Evolutionary conservation across 2,113 vertebrate species (phyloP), one percentile per base, ranked within the genome.

Genomic region (Monarcha castaneiventris): DNA sequence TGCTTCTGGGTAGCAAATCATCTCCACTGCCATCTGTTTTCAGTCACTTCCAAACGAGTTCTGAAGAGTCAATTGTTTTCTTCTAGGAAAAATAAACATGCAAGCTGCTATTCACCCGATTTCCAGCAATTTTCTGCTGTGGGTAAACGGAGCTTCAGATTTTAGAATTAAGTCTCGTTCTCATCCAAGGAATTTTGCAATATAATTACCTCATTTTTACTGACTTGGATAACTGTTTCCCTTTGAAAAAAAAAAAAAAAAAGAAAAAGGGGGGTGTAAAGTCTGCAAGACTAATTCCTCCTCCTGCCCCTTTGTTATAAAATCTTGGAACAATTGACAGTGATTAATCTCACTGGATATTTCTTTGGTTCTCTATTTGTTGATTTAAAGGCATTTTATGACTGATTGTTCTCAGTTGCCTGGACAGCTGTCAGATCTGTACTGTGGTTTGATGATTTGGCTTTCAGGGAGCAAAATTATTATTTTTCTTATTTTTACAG

Each of bases 131-230:
- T 97, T 97, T 97, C 96, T 97, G 93, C 94, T 96, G 96, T 80
- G 96, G 96, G 86, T 96, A 96, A 94, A 91, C 74, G 87, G 13
- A 97, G 91, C 84, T 89, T 95, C 89, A 86, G 93, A 94, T 96
- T 97, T 96, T 92, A 96, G 91, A 93, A 67, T 55, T 35, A 64
- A 90, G 72, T 71, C 91, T 85, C 76, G 25, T 90, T 89, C 93
- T 67, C 64, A 94, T 96, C 97, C 97, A 98, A 96, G 91, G 89
- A 96, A 96, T 98, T 98, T 97, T 97, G 97, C 97, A 98, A 98
- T 66, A 79, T 95, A 84, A 87, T 98, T 90, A 98, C 97, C 95
- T 98, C 98, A 98, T 98, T 97, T 97, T 97, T 95, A 96, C 97
- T 97, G 96, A 97, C 97, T 98, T 96, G 96, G 94, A 97, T 93